Evolutionary conservation across 2,797 vertebrate genomes (phyloP).

Genomic region (Ceryle rudis): DNA sequence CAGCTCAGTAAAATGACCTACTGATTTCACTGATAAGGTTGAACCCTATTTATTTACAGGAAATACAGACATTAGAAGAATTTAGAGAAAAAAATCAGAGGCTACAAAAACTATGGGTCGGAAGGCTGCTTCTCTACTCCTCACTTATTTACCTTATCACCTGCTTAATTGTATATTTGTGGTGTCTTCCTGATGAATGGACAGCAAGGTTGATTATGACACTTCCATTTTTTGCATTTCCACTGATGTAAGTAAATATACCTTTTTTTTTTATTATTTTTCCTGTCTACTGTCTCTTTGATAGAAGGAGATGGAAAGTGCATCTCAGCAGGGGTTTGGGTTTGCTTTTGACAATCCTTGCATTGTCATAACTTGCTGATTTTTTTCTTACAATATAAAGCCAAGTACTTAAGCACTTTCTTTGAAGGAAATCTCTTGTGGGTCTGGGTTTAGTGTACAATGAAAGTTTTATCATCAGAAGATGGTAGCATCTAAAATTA

Average conservation of each 20-base stretch:
- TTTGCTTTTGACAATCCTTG: conserved; percentile 40
- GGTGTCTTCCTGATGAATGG: conserved; percentile 93
- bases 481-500: background rate
- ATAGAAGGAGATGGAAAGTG: conserved; percentile 31
- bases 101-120: conserved; percentile 92
- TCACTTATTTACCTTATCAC: conserved; percentile 88
- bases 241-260: conserved; percentile 90
- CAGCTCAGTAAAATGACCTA: background rate
- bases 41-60: conserved; percentile 79
- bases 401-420: background rate
- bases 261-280: background rate
- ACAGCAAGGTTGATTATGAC: conserved; percentile 88
- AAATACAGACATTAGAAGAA: conserved; percentile 92
- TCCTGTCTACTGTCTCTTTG: background rate
- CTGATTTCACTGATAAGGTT: background rate
- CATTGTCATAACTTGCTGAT: conserved; percentile 21
- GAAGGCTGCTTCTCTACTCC: conserved; percentile 92
- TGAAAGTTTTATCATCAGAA: background rate
- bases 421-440: background rate
- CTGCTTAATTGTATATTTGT: conserved; percentile 89
- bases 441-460: background rate
- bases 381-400: conserved; percentile 18
- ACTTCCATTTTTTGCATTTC: conserved; percentile 92
- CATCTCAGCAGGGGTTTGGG: background rate
- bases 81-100: conserved; percentile 94